Percentiles rank a stretch among this genome's conserved stretches.
These are phyloP conservation scores for Erinaceus europaeus DNA, from an alignment of 2,113 vertebrate genomes.

Conservation along the genomic window DNA sequence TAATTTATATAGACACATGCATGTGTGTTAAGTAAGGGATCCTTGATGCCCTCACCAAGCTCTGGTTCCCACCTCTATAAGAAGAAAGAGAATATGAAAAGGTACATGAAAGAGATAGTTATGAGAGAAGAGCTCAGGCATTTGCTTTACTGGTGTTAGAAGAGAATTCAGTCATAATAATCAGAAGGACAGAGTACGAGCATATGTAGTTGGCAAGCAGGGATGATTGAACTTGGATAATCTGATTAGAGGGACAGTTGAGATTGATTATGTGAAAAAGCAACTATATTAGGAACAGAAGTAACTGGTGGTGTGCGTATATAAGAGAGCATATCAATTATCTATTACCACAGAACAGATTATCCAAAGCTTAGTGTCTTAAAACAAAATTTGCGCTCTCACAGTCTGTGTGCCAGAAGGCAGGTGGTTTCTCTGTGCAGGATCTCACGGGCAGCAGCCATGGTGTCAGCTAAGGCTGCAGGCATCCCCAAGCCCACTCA, in stretches of 20 bases:
- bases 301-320: not conserved
- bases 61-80: not conserved
- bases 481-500: not conserved
- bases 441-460: not conserved
- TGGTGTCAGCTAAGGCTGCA: not conserved
- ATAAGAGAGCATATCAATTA: not conserved
- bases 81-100: not conserved
- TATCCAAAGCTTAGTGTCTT: not conserved
- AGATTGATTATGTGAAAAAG: not conserved
- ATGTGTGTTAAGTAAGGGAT: not conserved
- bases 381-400: not conserved
- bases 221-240: not conserved
- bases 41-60: not conserved
- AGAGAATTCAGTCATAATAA: not conserved
- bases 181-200: not conserved
- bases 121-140: not conserved
- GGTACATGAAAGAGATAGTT: not conserved
- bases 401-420: not conserved
- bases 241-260: not conserved
- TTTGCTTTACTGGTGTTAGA: not conserved
- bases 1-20: not conserved
- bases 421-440: not conserved
- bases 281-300: not conserved
- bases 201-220: not conserved
- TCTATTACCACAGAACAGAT: not conserved